A percentile compares a stretch with the other conserved stretches of the same genome.
Conservation (phyloP, 1,140 invertebrate genomes). For the Wiebesia pumilae region DNA sequence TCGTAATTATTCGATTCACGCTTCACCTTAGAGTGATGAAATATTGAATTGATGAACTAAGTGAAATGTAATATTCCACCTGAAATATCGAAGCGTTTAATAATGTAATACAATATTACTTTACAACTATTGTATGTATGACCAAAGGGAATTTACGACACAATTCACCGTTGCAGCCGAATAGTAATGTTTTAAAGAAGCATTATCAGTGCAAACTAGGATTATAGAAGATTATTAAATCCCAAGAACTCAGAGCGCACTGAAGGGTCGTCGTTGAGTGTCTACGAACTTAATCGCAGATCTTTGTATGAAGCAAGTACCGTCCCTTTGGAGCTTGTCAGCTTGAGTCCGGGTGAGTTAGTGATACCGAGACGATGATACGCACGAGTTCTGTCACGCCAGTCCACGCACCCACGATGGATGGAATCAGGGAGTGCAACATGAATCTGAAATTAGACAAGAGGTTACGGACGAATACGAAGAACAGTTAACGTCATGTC, state of each 20-base stretch:
- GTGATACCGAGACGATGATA: neutral
- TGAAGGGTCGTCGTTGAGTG: too few relatives aligned
- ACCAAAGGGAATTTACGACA: neutral
- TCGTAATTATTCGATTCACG: too few relatives aligned
- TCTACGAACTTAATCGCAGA: too few relatives aligned
- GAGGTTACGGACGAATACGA: neutral
- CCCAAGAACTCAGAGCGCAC: too few relatives aligned
- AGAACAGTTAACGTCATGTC: neutral
- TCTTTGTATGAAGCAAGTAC: neutral
- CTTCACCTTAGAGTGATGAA: too few relatives aligned
- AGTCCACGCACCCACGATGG: neutral
- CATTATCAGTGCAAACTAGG: too few relatives aligned
- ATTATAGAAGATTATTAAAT: too few relatives aligned
- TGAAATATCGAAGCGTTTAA: neutral
- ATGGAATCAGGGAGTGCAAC: neutral
- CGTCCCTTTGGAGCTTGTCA: neutral
- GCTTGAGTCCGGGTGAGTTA: too few relatives aligned
- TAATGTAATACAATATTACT: neutral
- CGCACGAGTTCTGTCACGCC: neutral
- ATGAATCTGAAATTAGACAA: conserved; percentile 22
- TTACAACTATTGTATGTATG: neutral
- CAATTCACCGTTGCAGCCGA: neutral
- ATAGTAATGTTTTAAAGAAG: too few relatives aligned
- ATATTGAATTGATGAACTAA: too few relatives aligned
- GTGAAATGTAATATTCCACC: neutral